These are phyloP conservation scores for Hypocryptadius cinnamomeus DNA, from an alignment of 2,113 vertebrate genomes.

Conservation along the genomic window DNA sequence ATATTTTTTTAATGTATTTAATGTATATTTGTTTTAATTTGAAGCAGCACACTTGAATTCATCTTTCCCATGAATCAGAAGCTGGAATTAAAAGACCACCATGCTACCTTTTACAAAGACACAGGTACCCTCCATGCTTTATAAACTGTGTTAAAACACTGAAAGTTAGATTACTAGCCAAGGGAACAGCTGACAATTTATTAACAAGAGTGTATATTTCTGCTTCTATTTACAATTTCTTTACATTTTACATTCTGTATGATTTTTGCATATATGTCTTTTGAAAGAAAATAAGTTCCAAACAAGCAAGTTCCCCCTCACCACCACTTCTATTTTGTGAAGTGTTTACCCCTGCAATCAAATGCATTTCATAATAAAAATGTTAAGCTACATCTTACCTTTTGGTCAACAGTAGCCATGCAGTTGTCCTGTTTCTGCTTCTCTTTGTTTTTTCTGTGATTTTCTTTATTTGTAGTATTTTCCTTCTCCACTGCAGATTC, in stretches of 20 bases:
- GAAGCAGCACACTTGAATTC: not conserved
- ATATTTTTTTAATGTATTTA: not conserved
- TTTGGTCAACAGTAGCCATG: slow-evolving; percentile 87
- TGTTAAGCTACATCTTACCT: slow-evolving; percentile 64
- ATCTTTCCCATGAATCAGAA: not conserved
- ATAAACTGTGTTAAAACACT: not conserved
- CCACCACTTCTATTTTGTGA: not conserved
- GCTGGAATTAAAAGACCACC: not conserved
- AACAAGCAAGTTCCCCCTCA: not conserved
- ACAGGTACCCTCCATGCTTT: not conserved
- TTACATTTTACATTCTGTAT: not conserved
- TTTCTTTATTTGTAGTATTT: slow-evolving; percentile 74
- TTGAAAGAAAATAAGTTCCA: not conserved
- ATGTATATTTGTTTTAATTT: not conserved
- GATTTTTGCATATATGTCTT: not conserved
- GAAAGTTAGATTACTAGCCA: not conserved
- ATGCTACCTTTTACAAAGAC: not conserved
- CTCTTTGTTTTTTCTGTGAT: slow-evolving; percentile 72
- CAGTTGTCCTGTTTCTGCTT: slow-evolving; percentile 72
- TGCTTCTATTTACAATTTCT: not conserved
- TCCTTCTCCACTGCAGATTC: slow-evolving; percentile 62
- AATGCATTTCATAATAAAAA: not conserved
- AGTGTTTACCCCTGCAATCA: not conserved
- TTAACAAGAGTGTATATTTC: not conserved
- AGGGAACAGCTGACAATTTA: not conserved